Evolutionary conservation across 1,140 invertebrate genomes (phyloP), one percentile per base, ranked within the genome.

Genomic region (Drosophila parabipectinata): DNA sequence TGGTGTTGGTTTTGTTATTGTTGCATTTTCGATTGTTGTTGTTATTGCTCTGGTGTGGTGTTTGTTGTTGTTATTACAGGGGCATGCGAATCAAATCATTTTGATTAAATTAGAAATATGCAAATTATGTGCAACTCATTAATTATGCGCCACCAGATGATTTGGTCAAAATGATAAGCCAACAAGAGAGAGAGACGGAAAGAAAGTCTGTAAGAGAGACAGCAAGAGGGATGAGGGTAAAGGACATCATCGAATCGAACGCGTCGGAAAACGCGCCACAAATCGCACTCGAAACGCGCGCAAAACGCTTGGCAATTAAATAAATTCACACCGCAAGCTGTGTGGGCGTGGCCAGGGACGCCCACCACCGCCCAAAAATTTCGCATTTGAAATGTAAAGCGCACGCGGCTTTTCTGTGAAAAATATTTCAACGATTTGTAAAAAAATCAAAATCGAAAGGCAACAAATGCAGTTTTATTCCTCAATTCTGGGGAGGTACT

Each of bases 51-150:
- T 21, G 21, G 21, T 21, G 21, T 58, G 50, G 9, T 28, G 15
- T 18, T 18, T 58, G 55, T 63, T 72, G 59, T 61, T 79, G 64
- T 73, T 68, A 47, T 37, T 50, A 59, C 30, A 59, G 45, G 51
- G 66, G 9, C 18, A 53, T 32, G 60, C 52, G 60, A 74, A 71
- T 79, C 66, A 80, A 85, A 85, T 75, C 60, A 75, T 77, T 90
- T 90, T 84, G 87, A 90, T 90, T 90, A 90, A 90, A 90, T 90
- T 90, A 85, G 87, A 90, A 90, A 90, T 90, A 90, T 90, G 87
- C 87, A 90, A 90, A 90, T 90, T 45, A 73, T 73, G 67, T 77
- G 69, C 61, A 66, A 56, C 68, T 63, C 76, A 88, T 88, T 88
- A 88, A 89, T 88, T 89, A 88, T 83, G 79, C 72, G 55, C 53